Percentiles rank a stretch among this genome's conserved stretches.
These are phyloP conservation scores for Pollenia angustigena DNA, from an alignment of 2,888 invertebrate genomes.

Conservation along the genomic window DNA sequence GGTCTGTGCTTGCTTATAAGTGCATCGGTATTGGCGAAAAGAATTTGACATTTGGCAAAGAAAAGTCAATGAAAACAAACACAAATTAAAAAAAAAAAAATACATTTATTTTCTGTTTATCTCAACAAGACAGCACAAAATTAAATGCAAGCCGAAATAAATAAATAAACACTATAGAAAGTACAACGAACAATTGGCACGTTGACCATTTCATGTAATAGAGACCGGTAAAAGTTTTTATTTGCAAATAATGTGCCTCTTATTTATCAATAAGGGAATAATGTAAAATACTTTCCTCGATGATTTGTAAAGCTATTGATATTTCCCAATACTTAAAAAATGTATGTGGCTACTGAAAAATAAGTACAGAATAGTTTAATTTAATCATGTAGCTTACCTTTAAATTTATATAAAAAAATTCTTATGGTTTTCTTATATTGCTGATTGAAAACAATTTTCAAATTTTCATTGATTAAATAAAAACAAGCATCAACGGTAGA, in stretches of 20 bases:
- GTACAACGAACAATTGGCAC: constrained; percentile 23
- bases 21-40: constrained; percentile 30
- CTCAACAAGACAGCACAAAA: background rate
- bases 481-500: background rate
- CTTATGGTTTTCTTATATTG: constrained; percentile 1
- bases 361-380: background rate
- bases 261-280: background rate
- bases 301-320: background rate
- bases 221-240: constrained; percentile 32
- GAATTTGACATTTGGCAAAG: constrained; percentile 57
- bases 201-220: constrained; percentile 28
- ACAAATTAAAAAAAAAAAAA: constrained; percentile 48
- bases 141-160: background rate
- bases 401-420: background rate
- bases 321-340: background rate
- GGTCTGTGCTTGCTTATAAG: background rate
- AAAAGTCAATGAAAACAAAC: constrained; percentile 49
- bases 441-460: constrained; percentile 2
- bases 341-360: background rate
- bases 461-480: constrained; percentile 9
- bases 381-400: background rate
- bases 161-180: background rate
- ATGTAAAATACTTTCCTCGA: background rate
- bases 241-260: constrained; percentile 4
- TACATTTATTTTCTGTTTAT: constrained; percentile 26